Evolutionary conservation across 1,140 invertebrate genomes (phyloP), one percentile per base, ranked within the genome.

Genomic region (Heliconius melpomene): DNA sequence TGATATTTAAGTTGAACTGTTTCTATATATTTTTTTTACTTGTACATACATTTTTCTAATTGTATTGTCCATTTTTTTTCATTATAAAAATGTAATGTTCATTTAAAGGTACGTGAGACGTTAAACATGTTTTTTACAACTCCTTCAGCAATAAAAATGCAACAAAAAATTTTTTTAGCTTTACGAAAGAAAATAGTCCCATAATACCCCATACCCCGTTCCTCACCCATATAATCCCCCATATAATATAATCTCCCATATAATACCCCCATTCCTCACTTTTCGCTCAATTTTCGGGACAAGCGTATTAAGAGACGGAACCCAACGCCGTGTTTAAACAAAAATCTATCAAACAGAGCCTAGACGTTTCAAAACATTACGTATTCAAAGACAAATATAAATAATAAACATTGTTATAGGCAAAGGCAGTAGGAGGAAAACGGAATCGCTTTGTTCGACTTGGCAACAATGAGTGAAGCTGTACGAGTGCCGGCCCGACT

Each of bases 361-460:
- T 16, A 13, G 16, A 16, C 9, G 1, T 57, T 57, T 26, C 9
- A 66, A 66, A 13, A 16, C 13, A 66, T 16, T 26, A 16, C 26
- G 11, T 11, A 26, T 66, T 16, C 60, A 66, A 66, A 13, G 26
- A 66, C 29, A 66, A 66, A 66, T 66, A 29, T 26, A 66, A 40
- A 38, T 23, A 72, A 38, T 72, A 72, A 72, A 11, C 71, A 38
- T 40, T 72, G 71, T 38, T 40, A 16, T 40, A 20, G 5, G 36
- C 66, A 29, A 66, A 70, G 75, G 74, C 74, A 76, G 75, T 40
- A 76, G 75, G 57, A 76, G 75, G 75, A 76, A 76, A 72, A 76
- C 32, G 54, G 57, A 18, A 76, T 36, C 26, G 57, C 46, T 52
- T 60, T 50, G 60, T 40, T 77, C 20, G 57, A 71, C 18, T 77